A percentile compares a stretch with the other conserved stretches of the same genome.
These are phyloP conservation scores for Chlorospingus semifuscus DNA, from an alignment of 2,797 vertebrate genomes.

Conservation along the genomic window DNA sequence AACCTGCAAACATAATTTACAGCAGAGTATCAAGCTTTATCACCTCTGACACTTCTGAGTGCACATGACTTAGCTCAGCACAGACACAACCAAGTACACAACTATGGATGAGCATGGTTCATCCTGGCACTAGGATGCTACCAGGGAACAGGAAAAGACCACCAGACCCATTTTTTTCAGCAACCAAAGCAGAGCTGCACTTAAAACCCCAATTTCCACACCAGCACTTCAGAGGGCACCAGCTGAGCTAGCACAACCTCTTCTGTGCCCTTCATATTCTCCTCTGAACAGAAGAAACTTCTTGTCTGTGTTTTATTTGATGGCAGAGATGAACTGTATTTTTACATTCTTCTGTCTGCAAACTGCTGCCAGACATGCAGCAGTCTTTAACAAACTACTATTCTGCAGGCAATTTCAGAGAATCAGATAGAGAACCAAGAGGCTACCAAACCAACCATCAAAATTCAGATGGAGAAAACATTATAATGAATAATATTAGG, in stretches of 20 bases:
- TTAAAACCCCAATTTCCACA: neutral
- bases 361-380: neutral
- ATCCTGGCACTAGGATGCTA: neutral
- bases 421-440: neutral
- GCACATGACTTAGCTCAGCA: neutral
- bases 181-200: fast-evolving
- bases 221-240: neutral
- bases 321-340: neutral
- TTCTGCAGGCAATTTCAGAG: constrained; percentile 8
- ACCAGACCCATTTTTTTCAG: neutral
- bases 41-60: neutral
- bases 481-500: neutral
- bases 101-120: fast-evolving
- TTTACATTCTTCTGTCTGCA: neutral
- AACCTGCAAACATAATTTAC: neutral
- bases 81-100: neutral
- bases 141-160: neutral
- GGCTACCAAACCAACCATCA: neutral
- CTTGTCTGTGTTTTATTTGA: neutral
- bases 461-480: constrained; percentile 27
- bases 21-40: neutral
- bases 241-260: neutral
- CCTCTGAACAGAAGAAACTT: neutral
- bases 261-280: neutral
- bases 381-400: neutral